phyloP scores from a whole-genome alignment of 2,888 invertebrate genomes.

The Netelia melanura region DNA sequence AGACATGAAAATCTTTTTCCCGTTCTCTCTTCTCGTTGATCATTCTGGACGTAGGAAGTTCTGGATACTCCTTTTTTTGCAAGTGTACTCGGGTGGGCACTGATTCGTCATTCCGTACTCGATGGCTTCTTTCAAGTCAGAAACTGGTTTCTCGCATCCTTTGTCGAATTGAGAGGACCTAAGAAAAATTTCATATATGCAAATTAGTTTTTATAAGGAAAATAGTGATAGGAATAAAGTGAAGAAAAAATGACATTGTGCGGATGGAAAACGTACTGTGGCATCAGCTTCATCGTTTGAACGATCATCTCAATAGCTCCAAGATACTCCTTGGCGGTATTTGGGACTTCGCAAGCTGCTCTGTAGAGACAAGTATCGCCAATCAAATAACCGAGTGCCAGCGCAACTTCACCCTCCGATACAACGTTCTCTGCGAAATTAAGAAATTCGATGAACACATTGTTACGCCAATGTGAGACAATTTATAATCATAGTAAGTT shows the following conservation, averaged over 20 bases:
- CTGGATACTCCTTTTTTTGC: constrained; percentile 81
- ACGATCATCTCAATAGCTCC: constrained; percentile 92
- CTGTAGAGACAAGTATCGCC: constrained; percentile 91
- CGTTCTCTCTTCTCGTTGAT: constrained; percentile 15
- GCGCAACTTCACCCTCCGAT: constrained; percentile 89
- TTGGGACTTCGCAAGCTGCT: constrained; percentile 91
- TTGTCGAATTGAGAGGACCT: constrained; percentile 86
- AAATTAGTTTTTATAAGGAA: too few relatives aligned
- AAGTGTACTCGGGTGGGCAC: constrained; percentile 81
- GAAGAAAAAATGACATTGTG: constrained; percentile 12
- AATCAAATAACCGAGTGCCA: constrained; percentile 90
- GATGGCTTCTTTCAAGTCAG: constrained; percentile 89
- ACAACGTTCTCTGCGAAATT: constrained; percentile 77
- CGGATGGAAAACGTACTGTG: constrained; percentile 86
- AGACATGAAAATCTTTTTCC: constrained; percentile 2
- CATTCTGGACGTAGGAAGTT: constrained; percentile 77
- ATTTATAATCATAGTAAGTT: too few relatives aligned
- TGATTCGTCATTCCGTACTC: constrained; percentile 87
- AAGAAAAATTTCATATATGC: too few relatives aligned
- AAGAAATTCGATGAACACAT: constrained; percentile 38
- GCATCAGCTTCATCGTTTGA: constrained; percentile 86
- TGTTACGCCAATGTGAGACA: constrained; percentile 43
- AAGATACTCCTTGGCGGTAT: constrained; percentile 90
- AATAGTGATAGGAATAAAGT: constrained; percentile 1
- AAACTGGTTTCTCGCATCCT: constrained; percentile 88